Evolutionary conservation across 1,140 invertebrate species (phyloP).

Genomic region (Lepidostoma basale): DNA sequence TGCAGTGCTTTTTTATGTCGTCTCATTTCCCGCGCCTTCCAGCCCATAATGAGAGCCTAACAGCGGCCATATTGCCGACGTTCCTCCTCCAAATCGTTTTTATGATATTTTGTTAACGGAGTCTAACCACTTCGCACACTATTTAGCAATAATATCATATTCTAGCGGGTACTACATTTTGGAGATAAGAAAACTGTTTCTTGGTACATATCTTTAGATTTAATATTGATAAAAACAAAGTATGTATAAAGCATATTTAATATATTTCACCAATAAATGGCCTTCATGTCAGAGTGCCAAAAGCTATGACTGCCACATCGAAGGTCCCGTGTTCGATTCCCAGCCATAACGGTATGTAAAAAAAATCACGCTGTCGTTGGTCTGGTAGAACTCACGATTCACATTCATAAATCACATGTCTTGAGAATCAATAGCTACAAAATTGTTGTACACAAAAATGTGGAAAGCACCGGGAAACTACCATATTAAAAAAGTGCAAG

Average conservation of each 20-base stretch:
- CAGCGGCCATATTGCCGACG: neutral
- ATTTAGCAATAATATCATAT: neutral
- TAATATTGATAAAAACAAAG: neutral
- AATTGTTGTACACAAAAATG: too few species aligned
- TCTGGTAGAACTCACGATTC: too few species aligned
- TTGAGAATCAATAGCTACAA: too few species aligned
- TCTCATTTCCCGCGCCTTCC: neutral
- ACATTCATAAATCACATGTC: too few species aligned
- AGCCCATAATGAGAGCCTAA: slow-evolving; percentile 7
- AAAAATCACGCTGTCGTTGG: too few species aligned
- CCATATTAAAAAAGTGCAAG: too few species aligned
- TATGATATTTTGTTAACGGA: neutral
- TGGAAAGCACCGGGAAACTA: too few species aligned
- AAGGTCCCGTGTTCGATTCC: too few species aligned
- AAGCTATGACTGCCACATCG: too few species aligned
- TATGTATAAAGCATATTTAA: neutral
- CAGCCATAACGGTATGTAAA: too few species aligned
- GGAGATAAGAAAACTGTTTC: neutral
- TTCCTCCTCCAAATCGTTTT: slow-evolving; percentile 7
- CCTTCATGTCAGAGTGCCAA: too few species aligned
- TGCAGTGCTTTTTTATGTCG: too few species aligned
- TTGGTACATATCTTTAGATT: neutral
- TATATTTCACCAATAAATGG: neutral
- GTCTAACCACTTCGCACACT: neutral
- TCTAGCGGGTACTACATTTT: neutral